Evolutionary conservation across 1,140 invertebrate species (phyloP).

Genomic region (Nasonia vitripennis): DNA sequence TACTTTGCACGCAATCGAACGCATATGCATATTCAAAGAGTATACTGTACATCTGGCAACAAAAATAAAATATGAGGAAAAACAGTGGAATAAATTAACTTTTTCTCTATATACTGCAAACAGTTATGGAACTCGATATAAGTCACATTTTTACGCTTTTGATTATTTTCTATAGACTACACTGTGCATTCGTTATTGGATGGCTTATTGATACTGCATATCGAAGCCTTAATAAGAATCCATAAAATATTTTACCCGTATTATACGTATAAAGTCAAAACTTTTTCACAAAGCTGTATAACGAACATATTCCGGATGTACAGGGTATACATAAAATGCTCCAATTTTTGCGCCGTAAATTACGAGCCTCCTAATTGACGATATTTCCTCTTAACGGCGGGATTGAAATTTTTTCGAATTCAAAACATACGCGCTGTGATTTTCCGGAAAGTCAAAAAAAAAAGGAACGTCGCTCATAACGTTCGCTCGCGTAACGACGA

Average conservation of each 20-base stretch:
- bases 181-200: background rate
- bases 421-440: background rate
- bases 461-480: too few species aligned
- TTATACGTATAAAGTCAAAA: background rate
- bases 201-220: background rate
- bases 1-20: too few species aligned
- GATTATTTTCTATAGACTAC: background rate
- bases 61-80: background rate
- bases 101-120: background rate
- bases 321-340: background rate
- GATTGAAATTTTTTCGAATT: background rate
- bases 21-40: too few species aligned
- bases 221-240: background rate
- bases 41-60: background rate
- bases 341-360: background rate
- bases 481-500: background rate
- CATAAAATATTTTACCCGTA: background rate
- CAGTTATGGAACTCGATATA: background rate
- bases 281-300: background rate
- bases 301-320: background rate
- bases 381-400: background rate
- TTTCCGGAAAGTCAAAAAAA: background rate
- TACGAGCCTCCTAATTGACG: background rate
- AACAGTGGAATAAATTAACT: background rate
- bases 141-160: background rate